Evolutionary conservation across 2,888 invertebrate species (phyloP).

Genomic region (Drosophila subquinaria): DNA sequence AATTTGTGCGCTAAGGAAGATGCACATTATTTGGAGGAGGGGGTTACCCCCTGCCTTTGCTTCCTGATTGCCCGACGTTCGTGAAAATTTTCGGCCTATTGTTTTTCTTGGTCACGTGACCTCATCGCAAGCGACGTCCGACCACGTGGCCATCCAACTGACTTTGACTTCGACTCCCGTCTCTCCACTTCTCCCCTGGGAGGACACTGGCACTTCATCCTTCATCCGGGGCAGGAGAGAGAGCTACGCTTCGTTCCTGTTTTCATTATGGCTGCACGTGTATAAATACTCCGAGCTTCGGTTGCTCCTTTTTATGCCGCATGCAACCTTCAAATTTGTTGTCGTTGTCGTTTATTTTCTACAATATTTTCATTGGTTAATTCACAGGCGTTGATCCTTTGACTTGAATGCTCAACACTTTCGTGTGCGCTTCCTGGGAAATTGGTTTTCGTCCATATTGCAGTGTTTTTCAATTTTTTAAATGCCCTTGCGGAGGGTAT

Average conservation of each 20-base stretch:
- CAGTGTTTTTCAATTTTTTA: slow-evolving; percentile 43
- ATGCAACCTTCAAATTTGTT: slow-evolving; percentile 18
- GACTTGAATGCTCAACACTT: slow-evolving; percentile 83
- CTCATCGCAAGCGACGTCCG: slow-evolving; percentile 41
- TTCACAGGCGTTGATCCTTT: slow-evolving; percentile 82
- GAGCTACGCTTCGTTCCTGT: slow-evolving; percentile 59
- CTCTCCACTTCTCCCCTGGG: slow-evolving; percentile 36
- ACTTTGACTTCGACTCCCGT: slow-evolving; percentile 55
- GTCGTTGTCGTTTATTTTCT: slow-evolving; percentile 10
- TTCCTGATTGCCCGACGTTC: slow-evolving; percentile 70
- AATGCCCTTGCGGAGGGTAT: not conserved
- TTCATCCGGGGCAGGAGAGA: not conserved
- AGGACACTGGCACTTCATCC: slow-evolving; percentile 51
- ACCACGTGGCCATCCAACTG: slow-evolving; percentile 59
- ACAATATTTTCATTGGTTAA: slow-evolving; percentile 50
- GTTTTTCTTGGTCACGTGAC: slow-evolving; percentile 83
- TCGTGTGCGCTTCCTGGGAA: slow-evolving; percentile 72
- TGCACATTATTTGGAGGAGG: slow-evolving; percentile 56
- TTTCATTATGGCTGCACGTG: slow-evolving; percentile 74
- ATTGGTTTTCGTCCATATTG: slow-evolving; percentile 78
- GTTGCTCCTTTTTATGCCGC: slow-evolving; percentile 41
- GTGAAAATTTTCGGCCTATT: slow-evolving; percentile 57
- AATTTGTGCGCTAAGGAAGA: slow-evolving; percentile 79
- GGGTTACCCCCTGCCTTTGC: not conserved
- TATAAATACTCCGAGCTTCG: slow-evolving; percentile 23